Percentiles rank a stretch among this genome's conserved stretches.
Evolutionary conservation across 2,797 vertebrate genomes (phyloP).

Genomic region (Pipistrellus pygmaeus): DNA sequence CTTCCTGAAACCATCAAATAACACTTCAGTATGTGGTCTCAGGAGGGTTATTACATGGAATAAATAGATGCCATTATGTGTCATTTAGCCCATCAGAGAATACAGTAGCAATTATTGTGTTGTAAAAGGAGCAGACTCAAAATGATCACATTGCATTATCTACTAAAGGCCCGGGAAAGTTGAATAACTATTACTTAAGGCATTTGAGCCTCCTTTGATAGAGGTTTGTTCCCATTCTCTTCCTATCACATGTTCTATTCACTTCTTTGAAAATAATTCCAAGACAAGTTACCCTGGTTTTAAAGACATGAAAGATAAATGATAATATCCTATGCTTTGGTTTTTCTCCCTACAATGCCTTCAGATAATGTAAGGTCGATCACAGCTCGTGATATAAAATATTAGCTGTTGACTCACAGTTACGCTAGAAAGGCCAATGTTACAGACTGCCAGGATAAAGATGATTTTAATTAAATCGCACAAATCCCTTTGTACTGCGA

Average conservation of each 20-base stretch:
- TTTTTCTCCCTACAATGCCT: constrained; percentile 35
- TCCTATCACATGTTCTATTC: background rate
- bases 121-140: constrained; percentile 23
- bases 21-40: background rate
- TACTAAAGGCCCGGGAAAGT: constrained; percentile 22
- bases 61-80: constrained; percentile 60
- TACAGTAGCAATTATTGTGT: constrained; percentile 45
- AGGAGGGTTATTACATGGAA: constrained; percentile 33
- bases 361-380: constrained; percentile 32
- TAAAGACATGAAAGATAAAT: constrained; percentile 54
- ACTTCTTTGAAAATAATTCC: constrained; percentile 64
- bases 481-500: constrained; percentile 56
- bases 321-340: background rate
- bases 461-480: constrained; percentile 52
- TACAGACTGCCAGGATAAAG: constrained; percentile 72
- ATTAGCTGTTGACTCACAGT: constrained; percentile 68
- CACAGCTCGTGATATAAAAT: constrained; percentile 61
- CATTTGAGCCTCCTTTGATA: background rate
- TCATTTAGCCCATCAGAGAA: constrained; percentile 38
- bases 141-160: constrained; percentile 14
- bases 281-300: constrained; percentile 56
- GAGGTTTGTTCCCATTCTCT: constrained; percentile 5
- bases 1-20: constrained; percentile 59
- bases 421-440: constrained; percentile 60
- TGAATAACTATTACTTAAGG: constrained; percentile 14